Evolutionary conservation across 2,113 vertebrate species (phyloP), one percentile per base, ranked within the genome.

Genomic region (Strix uralensis): DNA sequence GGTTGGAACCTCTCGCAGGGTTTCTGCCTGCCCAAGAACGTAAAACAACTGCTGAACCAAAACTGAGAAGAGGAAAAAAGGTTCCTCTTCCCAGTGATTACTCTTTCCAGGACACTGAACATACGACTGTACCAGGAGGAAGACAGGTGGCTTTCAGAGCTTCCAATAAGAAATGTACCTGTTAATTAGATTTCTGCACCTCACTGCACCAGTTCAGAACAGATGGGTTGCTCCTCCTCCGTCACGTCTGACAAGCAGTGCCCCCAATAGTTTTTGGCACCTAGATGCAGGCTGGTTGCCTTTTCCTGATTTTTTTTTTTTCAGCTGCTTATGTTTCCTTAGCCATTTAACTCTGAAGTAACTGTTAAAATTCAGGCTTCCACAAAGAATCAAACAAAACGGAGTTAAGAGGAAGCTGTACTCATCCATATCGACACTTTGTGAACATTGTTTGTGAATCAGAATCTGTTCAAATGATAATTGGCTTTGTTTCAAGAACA

Each of bases 211-310:
- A 49, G 54, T 42, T 81, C 69, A 57, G 79, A 93, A 69, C 93
- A 96, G 95, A 94, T 85, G 87, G 92, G 90, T 40, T 38, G 59
- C 83, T 81, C 79, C 65, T 91, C 65, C 81, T 92, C 87, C 74
- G 32, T 69, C 59, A 32, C 46, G 20, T 81, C 88, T 94, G 70
- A 93, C 75, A 86, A 54, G 80, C 59, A 80, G 65, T 63, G 97
- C 55, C 85, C 89, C 74, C 42, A 80, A 16, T 71, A 85, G 67
- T 55, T 83, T 81, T 49, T 73, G 93, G 80, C 75, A 69, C 70
- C 54, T 25, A 92, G 29, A 30, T 4, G 2, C 15, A 81, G 79
- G 83, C 70, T 84, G 34, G 18, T 51, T 85, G 75, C 58, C 36
- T 91, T 63, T 19, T n/a, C 40, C 65, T 59, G 40, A 32, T 52